A percentile compares a stretch with the other conserved stretches of the same genome.
Conservation (phyloP, 2,113 vertebrate species). For the Rhinogobius similis region DNA sequence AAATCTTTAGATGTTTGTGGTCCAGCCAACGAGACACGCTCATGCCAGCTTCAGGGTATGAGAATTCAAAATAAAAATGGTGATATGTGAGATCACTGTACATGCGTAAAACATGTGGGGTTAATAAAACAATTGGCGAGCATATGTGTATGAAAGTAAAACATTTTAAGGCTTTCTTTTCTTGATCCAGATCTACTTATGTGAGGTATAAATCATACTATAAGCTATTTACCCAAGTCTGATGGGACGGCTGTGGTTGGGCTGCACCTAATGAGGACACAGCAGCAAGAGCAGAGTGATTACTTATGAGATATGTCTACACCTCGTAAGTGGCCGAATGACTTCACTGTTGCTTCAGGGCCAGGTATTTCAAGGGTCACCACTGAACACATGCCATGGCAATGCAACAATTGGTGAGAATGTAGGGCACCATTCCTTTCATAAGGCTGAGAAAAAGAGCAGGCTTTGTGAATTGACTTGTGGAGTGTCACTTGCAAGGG, state of each 20-base stretch:
- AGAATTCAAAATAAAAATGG: conserved; percentile 50
- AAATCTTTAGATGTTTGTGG: conserved; percentile 74
- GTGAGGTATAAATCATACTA: conserved; percentile 29
- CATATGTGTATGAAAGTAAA: conserved; percentile 46
- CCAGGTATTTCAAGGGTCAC: conserved; percentile 53
- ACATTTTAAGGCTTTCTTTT: conserved; percentile 46
- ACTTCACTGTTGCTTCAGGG: conserved; percentile 53
- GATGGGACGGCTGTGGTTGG: conserved; percentile 21
- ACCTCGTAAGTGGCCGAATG: conserved; percentile 51
- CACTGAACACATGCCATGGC: conserved; percentile 45
- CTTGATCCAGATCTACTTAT: conserved; percentile 32
- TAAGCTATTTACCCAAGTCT: conserved; percentile 19
- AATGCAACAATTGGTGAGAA: conserved; percentile 30
- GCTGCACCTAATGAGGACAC: conserved; percentile 39
- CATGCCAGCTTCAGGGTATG: conserved; percentile 65
- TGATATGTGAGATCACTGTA: conserved; percentile 59
- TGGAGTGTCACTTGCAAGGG: too few relatives aligned
- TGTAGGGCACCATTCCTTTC: conserved; percentile 13
- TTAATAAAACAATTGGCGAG: conserved; percentile 53
- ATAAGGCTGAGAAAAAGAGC: conserved; percentile 15
- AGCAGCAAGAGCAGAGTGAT: conserved; percentile 54
- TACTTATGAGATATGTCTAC: conserved; percentile 47
- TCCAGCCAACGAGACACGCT: conserved; percentile 55
- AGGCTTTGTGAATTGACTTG: not conserved
- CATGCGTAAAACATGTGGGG: conserved; percentile 64